These are phyloP conservation scores for Pampus argenteus DNA, from an alignment of 2,797 vertebrate genomes.

Conservation along the genomic window DNA sequence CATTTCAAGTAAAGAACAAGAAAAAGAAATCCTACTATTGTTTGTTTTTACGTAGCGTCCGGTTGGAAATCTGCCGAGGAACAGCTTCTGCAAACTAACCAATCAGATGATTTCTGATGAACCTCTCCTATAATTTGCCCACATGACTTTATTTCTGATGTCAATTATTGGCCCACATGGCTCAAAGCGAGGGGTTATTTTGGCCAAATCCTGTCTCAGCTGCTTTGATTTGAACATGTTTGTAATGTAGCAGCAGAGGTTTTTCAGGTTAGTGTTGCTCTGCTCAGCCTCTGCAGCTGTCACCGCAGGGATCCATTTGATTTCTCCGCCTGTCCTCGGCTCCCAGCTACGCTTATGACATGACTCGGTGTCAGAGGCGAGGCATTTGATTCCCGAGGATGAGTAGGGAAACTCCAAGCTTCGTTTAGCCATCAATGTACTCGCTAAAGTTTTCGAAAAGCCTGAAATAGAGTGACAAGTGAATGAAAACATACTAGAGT, in stretches of 20 bases:
- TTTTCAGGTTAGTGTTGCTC: slow-evolving; percentile 18
- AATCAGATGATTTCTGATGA: background rate
- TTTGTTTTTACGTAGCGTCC: too few species aligned
- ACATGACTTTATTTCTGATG: slow-evolving; percentile 16
- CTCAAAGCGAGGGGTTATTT: slow-evolving; percentile 8
- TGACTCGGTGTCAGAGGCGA: slow-evolving; percentile 32
- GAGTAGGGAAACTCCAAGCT: slow-evolving; percentile 42
- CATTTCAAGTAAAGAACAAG: too few species aligned
- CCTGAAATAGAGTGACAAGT: slow-evolving; percentile 21
- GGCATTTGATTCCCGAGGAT: slow-evolving; percentile 45
- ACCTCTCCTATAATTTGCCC: slow-evolving; percentile 13
- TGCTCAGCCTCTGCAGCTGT: slow-evolving; percentile 34
- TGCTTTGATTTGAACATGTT: slow-evolving; percentile 25
- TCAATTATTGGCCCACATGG: slow-evolving; percentile 18
- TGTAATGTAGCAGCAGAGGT: slow-evolving; percentile 27
- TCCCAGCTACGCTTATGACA: slow-evolving; percentile 60
- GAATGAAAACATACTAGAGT: slow-evolving; percentile 23
- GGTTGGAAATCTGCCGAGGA: too few species aligned
- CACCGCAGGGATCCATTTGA: slow-evolving; percentile 52
- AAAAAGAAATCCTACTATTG: too few species aligned
- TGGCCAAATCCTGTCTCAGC: background rate
- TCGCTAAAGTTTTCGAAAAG: slow-evolving; percentile 7
- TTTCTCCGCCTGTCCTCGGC: slow-evolving; percentile 49
- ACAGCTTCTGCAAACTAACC: too few species aligned
- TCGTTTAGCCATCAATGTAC: slow-evolving; percentile 40